Conservation (phyloP, 2,797 vertebrate genomes). For the Chrosomus eos region DNA sequence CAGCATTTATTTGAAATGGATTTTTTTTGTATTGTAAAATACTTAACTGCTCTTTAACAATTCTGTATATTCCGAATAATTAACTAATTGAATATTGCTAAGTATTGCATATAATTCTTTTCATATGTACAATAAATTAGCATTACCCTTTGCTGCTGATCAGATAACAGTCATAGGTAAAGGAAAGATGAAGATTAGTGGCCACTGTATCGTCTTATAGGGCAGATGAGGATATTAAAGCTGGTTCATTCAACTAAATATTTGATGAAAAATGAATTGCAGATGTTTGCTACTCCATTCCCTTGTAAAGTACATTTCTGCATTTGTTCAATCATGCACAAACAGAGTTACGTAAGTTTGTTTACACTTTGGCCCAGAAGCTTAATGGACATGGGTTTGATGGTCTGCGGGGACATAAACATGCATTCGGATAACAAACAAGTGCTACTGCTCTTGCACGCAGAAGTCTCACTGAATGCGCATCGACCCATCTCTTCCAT, state of each 20-base stretch:
- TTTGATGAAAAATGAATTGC: slow-evolving; percentile 37
- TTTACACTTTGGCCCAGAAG: slow-evolving; percentile 44
- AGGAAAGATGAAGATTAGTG: slow-evolving; percentile 2
- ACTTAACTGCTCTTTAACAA: background rate
- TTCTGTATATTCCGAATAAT: background rate
- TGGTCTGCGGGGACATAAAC: slow-evolving; percentile 29
- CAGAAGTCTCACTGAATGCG: slow-evolving; percentile 23
- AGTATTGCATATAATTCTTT: background rate
- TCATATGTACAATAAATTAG: background rate
- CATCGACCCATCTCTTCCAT: slow-evolving; percentile 30
- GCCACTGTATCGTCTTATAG: background rate
- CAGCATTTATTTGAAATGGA: background rate
- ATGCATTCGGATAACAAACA: slow-evolving; percentile 36
- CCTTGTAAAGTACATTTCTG: slow-evolving; percentile 34
- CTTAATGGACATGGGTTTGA: slow-evolving; percentile 34
- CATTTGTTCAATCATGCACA: slow-evolving; percentile 37
- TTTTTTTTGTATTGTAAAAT: background rate
- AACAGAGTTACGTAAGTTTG: slow-evolving; percentile 41
- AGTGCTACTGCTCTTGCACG: slow-evolving; percentile 27
- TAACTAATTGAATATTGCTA: background rate
- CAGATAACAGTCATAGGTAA: background rate
- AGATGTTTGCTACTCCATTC: slow-evolving; percentile 23
- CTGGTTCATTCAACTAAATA: slow-evolving; percentile 17
- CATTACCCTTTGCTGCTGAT: background rate
- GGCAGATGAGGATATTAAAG: background rate